Conservation (phyloP, 2,113 vertebrate species). For the Onychostoma macrolepis region DNA sequence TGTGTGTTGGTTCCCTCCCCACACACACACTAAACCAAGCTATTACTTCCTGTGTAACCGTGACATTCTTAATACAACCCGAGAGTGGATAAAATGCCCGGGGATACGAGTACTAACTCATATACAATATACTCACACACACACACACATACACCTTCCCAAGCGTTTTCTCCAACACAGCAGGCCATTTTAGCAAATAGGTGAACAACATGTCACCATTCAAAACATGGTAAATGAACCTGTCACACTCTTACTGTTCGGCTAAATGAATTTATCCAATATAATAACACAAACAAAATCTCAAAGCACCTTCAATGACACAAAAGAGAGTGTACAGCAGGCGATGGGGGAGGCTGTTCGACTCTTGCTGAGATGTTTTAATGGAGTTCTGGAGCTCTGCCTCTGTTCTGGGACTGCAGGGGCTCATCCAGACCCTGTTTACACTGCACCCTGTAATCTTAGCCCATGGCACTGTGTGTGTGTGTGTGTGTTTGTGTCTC, state of each 20-base stretch:
- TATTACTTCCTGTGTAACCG: conserved; percentile 12
- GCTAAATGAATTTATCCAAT: conserved; percentile 49
- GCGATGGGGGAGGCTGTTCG: conserved; percentile 15
- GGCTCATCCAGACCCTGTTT: conserved; percentile 44
- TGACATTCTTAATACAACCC: conserved; percentile 24
- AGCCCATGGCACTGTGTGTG: conserved; percentile 43
- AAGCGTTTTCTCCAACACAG: not conserved
- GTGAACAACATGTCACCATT: conserved; percentile 5
- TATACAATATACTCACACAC: not conserved
- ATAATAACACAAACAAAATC: conserved; percentile 55
- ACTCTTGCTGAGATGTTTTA: conserved; percentile 40
- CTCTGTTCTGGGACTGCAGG: conserved; percentile 43
- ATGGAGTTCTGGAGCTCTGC: conserved; percentile 38
- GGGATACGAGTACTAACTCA: conserved; percentile 29
- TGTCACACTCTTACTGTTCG: conserved; percentile 51
- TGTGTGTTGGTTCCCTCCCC: not conserved
- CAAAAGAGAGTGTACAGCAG: conserved; percentile 32
- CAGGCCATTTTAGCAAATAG: conserved; percentile 15
- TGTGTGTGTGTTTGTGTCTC: conserved; percentile 33
- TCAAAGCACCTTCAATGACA: conserved; percentile 46
- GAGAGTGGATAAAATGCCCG: conserved; percentile 16
- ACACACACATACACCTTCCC: not conserved
- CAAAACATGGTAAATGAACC: conserved; percentile 54
- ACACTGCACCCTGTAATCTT: conserved; percentile 33
- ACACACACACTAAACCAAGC: conserved; percentile 3